Percentiles rank a stretch among this genome's conserved stretches.
Evolutionary conservation across 2,888 invertebrate genomes (phyloP).

Genomic region (Papilio elwesi): DNA sequence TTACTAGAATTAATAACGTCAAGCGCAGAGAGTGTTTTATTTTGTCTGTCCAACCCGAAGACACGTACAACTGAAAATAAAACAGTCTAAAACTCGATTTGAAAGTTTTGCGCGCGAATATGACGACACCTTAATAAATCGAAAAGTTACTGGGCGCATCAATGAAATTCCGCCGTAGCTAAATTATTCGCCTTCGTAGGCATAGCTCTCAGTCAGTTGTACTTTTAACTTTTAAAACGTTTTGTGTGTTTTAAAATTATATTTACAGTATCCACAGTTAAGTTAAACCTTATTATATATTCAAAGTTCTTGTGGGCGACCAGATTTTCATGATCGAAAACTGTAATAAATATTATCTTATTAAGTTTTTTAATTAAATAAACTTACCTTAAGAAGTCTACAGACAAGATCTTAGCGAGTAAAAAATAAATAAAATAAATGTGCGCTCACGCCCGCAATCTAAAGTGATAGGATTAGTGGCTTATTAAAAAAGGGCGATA

Average conservation of each 20-base stretch:
- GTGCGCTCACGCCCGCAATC: no score
- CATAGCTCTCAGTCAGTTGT: slow-evolving; percentile 37
- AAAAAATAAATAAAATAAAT: no score
- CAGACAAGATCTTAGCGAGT: no score
- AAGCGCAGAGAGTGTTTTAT: slow-evolving; percentile 1
- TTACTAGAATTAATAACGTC: slow-evolving; percentile 3
- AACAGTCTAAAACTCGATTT: slow-evolving; percentile 31
- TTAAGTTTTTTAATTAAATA: no score
- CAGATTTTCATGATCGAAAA: no score
- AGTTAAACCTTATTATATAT: no score
- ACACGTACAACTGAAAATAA: slow-evolving; percentile 23
- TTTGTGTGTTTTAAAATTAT: slow-evolving; percentile 17
- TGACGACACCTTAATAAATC: slow-evolving; percentile 37
- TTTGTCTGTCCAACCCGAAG: background rate
- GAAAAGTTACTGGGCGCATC: slow-evolving; percentile 26
- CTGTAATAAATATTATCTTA: no score
- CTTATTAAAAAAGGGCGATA: no score
- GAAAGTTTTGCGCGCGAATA: slow-evolving; percentile 33
- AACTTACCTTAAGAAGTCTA: no score
- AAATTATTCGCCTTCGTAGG: slow-evolving; percentile 40
- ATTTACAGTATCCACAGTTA: background rate
- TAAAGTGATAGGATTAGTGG: no score
- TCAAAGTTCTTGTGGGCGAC: no score
- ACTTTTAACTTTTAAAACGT: slow-evolving; percentile 37
- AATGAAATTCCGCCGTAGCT: slow-evolving; percentile 30